phyloP scores from a whole-genome alignment of 2,888 invertebrate species.

The Uropetala carovei region DNA sequence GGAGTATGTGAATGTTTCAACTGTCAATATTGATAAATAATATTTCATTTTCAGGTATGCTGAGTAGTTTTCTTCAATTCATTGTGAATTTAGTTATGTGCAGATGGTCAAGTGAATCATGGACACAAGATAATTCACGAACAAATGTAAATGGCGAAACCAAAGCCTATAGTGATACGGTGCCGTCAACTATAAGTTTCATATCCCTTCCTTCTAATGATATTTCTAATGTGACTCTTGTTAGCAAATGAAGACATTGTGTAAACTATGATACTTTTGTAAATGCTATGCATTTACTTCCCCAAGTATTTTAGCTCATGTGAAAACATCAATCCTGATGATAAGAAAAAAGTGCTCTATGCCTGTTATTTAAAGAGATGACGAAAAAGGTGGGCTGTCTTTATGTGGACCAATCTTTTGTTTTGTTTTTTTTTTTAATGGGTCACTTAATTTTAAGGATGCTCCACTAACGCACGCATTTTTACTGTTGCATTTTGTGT shows the following conservation, averaged over 20 bases:
- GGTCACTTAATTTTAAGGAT: no score
- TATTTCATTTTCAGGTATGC: slow-evolving; percentile 41
- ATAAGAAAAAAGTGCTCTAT: no score
- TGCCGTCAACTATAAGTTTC: not conserved
- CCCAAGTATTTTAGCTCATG: no score
- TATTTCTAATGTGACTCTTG: not conserved
- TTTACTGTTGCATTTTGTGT: no score
- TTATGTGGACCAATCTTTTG: no score
- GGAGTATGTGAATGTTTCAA: not conserved
- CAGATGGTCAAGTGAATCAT: not conserved
- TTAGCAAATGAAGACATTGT: not conserved
- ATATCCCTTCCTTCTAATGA: not conserved
- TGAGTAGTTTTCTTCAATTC: slow-evolving; percentile 30
- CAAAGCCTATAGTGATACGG: not conserved
- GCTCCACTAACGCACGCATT: no score
- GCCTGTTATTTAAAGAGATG: no score
- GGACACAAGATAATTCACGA: not conserved
- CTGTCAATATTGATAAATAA: not conserved
- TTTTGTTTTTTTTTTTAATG: no score
- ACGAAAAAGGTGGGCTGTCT: no score
- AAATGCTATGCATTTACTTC: no score
- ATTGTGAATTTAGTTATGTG: slow-evolving; percentile 23
- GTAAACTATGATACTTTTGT: no score
- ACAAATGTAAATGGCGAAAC: not conserved
- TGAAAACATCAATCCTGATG: no score